These are phyloP conservation scores for Saguinus midas DNA, from an alignment of 2,113 vertebrate genomes.

Conservation along the genomic window DNA sequence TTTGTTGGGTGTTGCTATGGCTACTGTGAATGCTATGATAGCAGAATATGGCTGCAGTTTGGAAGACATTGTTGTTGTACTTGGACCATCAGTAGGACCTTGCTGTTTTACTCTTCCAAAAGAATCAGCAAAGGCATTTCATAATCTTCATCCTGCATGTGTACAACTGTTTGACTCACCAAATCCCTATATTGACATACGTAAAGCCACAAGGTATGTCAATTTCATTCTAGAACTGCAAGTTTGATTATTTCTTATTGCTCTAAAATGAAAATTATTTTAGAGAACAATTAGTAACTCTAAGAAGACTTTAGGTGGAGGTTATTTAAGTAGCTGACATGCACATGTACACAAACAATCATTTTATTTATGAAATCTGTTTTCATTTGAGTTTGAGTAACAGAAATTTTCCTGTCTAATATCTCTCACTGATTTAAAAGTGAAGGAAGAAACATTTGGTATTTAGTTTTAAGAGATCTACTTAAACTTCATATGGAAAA, in stretches of 20 bases:
- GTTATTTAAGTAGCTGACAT: not conserved
- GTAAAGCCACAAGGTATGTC: conserved; percentile 91
- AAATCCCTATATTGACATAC: conserved; percentile 88
- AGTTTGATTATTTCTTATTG: not conserved
- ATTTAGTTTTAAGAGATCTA: not conserved
- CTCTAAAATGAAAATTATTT: conserved; percentile 32
- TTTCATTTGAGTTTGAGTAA: not conserved
- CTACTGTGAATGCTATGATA: conserved; percentile 91
- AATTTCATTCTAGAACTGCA: not conserved
- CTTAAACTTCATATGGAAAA: not conserved
- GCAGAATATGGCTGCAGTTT: conserved; percentile 85
- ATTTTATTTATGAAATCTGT: not conserved
- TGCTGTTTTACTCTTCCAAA: conserved; percentile 92
- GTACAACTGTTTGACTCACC: conserved; percentile 83
- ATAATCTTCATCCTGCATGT: conserved; percentile 88
- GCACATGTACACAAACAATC: not conserved
- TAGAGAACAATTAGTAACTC: not conserved
- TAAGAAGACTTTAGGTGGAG: not conserved
- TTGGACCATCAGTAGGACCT: conserved; percentile 92
- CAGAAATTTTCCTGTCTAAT: conserved; percentile 17
- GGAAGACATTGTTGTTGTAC: conserved; percentile 87
- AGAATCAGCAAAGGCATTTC: conserved; percentile 86
- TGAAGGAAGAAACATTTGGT: not conserved
- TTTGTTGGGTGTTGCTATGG: conserved; percentile 91
- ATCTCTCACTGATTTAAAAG: conserved; percentile 9